phyloP scores from a whole-genome alignment of 1,140 invertebrate genomes.

The Cyclargus thomasi region DNA sequence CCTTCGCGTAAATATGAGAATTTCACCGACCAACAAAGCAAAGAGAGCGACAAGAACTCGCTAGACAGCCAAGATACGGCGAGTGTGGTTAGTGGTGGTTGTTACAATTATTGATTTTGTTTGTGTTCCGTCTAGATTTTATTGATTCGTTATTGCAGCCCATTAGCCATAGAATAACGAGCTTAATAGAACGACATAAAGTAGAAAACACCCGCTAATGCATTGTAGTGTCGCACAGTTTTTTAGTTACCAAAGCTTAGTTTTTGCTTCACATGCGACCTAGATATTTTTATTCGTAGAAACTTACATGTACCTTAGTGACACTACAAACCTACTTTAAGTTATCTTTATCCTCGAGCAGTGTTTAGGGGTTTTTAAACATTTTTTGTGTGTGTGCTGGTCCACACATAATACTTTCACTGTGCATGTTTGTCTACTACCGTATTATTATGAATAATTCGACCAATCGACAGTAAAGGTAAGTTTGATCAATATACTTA shows the following conservation, averaged over 20 bases:
- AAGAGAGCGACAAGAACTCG: conserved; percentile 69
- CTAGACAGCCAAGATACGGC: conserved; percentile 72
- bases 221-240: not conserved
- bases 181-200: conserved; percentile 18
- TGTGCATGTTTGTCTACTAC: conserved; percentile 20
- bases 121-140: conserved; percentile 59
- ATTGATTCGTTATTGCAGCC: conserved; percentile 50
- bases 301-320: not conserved
- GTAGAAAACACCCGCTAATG: not conserved
- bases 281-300: not conserved
- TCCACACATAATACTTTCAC: conserved; percentile 44
- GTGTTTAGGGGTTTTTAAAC: not conserved
- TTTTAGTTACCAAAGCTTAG: not conserved
- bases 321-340: not conserved
- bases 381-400: not conserved
- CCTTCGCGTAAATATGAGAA: conserved; percentile 72
- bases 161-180: conserved; percentile 31
- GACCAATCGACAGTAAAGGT: not conserved
- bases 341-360: not conserved
- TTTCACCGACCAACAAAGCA: conserved; percentile 64
- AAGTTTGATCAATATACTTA: not conserved
- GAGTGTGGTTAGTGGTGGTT: conserved; percentile 65
- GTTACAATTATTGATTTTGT: conserved; percentile 72
- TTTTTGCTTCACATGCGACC: conserved; percentile 6
- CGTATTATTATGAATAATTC: conserved; percentile 13